A percentile compares a stretch with the other conserved stretches of the same genome.
phyloP scores from a whole-genome alignment of 2,797 vertebrate genomes.

The Thamnophis elegans region DNA sequence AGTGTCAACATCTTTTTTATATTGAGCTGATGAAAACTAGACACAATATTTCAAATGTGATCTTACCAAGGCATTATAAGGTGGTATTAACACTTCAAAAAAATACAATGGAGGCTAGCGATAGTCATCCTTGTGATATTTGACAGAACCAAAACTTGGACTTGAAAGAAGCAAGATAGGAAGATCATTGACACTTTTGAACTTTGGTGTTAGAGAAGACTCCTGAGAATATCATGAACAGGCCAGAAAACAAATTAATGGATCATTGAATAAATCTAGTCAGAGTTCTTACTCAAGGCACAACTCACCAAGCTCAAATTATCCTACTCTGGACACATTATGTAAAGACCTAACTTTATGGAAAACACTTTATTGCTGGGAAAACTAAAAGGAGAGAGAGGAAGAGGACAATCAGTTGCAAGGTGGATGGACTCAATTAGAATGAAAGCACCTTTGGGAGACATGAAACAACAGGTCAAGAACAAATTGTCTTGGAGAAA shows the following conservation, averaged over 20 bases:
- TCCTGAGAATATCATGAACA: background rate
- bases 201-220: background rate
- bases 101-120: background rate
- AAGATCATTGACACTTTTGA: background rate
- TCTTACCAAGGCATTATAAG: background rate
- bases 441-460: background rate
- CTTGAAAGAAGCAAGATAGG: background rate
- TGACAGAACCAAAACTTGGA: background rate
- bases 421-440: background rate
- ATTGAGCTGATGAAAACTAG: background rate
- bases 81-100: background rate
- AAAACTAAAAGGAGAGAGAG: background rate
- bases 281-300: background rate
- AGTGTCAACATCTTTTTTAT: background rate
- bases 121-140: background rate
- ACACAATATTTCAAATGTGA: background rate
- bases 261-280: background rate
- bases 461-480: background rate
- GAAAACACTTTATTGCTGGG: background rate
- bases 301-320: background rate
- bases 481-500: background rate
- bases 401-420: background rate
- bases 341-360: background rate
- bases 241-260: background rate
- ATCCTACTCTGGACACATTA: background rate